These are phyloP conservation scores for Ernsta delagoae DNA, from an alignment of 2,888 invertebrate species.

Conservation along the genomic window DNA sequence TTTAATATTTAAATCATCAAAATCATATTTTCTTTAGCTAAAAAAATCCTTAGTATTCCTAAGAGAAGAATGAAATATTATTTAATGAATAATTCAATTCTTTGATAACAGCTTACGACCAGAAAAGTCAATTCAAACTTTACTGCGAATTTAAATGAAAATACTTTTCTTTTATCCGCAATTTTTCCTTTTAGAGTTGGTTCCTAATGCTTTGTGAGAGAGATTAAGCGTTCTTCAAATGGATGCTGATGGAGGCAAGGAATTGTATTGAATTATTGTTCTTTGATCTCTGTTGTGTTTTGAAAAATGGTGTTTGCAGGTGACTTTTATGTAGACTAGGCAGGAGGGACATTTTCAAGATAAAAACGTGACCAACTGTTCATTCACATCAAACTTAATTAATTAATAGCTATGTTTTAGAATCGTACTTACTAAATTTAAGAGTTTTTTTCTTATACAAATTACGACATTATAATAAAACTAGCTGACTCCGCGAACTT, in stretches of 20 bases:
- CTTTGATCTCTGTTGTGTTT: constrained; percentile 18
- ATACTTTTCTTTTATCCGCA: constrained; percentile 56
- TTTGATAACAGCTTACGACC: constrained; percentile 37
- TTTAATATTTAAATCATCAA: too few relatives aligned
- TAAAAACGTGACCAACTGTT: too few relatives aligned
- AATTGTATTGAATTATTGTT: constrained; percentile 28
- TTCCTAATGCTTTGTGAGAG: constrained; percentile 56
- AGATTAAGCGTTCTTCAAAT: constrained; percentile 65
- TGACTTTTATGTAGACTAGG: constrained; percentile 8
- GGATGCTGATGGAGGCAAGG: constrained; percentile 31
- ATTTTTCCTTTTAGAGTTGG: constrained; percentile 59
- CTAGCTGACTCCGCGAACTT: too few relatives aligned
- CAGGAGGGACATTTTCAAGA: not conserved
- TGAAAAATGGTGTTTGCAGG: constrained; percentile 8
- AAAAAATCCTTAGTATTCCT: constrained; percentile 14
- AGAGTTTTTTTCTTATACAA: too few relatives aligned
- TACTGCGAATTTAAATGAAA: constrained; percentile 52
- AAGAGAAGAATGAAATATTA: constrained; percentile 42
- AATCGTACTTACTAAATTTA: too few relatives aligned
- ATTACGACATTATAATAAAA: too few relatives aligned
- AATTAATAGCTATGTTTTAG: too few relatives aligned
- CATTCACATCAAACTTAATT: not conserved
- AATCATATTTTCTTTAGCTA: too few relatives aligned
- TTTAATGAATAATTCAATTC: constrained; percentile 45
- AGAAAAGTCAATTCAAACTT: constrained; percentile 42